Evolutionary conservation across 2,113 vertebrate genomes (phyloP).

Genomic region (Cepphus grylle): DNA sequence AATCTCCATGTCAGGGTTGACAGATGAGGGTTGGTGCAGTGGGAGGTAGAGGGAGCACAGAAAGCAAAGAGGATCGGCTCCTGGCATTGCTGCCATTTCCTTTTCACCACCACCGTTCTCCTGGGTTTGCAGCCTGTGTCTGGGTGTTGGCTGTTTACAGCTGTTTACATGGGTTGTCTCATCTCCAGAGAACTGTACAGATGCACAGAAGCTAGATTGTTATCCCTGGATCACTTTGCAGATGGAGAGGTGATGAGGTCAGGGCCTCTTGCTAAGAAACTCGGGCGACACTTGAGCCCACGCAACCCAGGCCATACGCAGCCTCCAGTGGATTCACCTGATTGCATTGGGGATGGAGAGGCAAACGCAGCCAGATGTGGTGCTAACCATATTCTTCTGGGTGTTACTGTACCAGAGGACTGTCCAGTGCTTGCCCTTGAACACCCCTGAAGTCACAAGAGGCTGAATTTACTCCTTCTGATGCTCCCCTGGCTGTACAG

Average conservation of each 20-base stretch:
- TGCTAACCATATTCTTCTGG: neutral
- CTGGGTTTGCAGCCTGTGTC: accelerated
- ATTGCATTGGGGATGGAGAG: neutral
- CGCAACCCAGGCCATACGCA: accelerated
- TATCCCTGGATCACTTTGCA: neutral
- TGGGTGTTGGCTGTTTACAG: neutral
- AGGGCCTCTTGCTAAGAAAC: neutral
- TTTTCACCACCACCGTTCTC: neutral
- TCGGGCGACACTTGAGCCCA: accelerated
- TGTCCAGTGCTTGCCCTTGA: neutral
- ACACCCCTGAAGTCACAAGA: neutral
- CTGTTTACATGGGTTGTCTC: neutral
- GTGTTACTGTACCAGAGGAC: neutral
- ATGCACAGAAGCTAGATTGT: neutral
- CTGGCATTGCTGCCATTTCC: neutral
- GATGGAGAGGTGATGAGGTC: neutral
- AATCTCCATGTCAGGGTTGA: neutral
- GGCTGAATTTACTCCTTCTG: neutral
- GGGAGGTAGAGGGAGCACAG: neutral
- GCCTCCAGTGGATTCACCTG: neutral
- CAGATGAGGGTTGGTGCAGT: neutral
- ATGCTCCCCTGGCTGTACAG: neutral
- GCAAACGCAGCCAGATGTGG: neutral
- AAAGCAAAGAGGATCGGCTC: neutral
- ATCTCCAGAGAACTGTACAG: neutral